Evolutionary conservation across 2,888 invertebrate species (phyloP).

Genomic region (Folsomia candida): DNA sequence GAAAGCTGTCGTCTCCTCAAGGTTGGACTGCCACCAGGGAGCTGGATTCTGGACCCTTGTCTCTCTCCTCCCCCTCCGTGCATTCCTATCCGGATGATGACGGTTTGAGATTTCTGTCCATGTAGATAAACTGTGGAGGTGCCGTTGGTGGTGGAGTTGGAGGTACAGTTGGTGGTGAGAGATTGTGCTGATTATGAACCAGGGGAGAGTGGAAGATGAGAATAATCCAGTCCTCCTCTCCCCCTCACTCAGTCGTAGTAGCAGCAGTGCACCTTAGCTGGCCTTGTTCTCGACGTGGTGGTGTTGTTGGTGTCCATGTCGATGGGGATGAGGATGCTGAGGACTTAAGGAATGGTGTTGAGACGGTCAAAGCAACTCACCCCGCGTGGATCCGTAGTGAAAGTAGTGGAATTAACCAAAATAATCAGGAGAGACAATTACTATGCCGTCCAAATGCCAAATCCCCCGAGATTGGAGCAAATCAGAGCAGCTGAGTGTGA

Average conservation of each 20-base stretch:
- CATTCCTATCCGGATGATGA: not conserved
- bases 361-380: constrained; percentile 20
- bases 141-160: not conserved
- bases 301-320: not conserved
- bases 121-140: not conserved
- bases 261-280: not conserved
- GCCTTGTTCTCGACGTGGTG: not conserved
- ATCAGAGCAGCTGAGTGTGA: constrained; percentile 50
- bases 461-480: constrained; percentile 51
- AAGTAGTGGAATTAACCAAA: not conserved
- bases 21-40: not conserved
- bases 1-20: not conserved
- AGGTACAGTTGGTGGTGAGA: not conserved
- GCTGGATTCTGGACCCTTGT: not conserved
- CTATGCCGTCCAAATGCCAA: constrained; percentile 51
- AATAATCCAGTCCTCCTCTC: constrained; percentile 12
- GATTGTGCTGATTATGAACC: constrained; percentile 29
- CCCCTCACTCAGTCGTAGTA: not conserved
- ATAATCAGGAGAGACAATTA: not conserved
- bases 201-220: constrained; percentile 41
- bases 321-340: not conserved
- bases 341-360: not conserved
- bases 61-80: not conserved
- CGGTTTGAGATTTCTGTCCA: no score
- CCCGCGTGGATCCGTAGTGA: no score